These are phyloP conservation scores for Dendroctonus valens DNA, from an alignment of 1,140 invertebrate genomes.

Conservation along the genomic window DNA sequence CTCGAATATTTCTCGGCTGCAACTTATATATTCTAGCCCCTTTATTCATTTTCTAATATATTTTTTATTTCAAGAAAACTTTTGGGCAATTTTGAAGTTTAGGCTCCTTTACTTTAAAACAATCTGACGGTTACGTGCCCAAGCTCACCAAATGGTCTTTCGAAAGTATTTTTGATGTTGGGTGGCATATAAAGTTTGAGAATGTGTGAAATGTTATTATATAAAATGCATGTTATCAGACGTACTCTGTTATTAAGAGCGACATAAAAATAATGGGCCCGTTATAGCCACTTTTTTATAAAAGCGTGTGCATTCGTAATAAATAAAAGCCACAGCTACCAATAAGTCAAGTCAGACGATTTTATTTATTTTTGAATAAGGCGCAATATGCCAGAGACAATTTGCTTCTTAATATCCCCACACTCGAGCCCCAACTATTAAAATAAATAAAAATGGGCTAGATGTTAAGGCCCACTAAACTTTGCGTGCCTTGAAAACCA, in stretches of 20 bases:
- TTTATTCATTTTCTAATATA: constrained; percentile 15
- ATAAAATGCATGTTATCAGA: no score
- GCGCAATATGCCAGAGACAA: neutral
- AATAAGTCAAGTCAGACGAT: constrained; percentile 8
- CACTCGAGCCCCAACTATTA: neutral
- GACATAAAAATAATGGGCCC: no score
- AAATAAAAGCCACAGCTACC: constrained; percentile 1
- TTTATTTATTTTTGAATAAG: constrained; percentile 9
- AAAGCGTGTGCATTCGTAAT: constrained; percentile 4
- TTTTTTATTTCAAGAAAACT: constrained; percentile 24
- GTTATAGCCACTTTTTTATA: constrained; percentile 1
- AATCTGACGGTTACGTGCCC: constrained; percentile 27
- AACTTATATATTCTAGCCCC: neutral
- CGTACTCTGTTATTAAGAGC: no score
- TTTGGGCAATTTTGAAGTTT: constrained; percentile 30
- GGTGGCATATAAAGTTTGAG: no score
- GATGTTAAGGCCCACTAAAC: neutral
- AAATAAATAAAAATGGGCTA: neutral
- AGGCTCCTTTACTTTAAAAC: constrained; percentile 29
- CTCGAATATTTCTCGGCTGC: no score
- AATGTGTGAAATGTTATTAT: no score
- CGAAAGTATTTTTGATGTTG: constrained; percentile 10
- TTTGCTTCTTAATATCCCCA: neutral
- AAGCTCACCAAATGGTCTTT: constrained; percentile 24
- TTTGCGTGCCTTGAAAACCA: neutral